Base-by-base conservation (phyloP, 2,797 vertebrate species). In the Nothura maculosa region DNA sequence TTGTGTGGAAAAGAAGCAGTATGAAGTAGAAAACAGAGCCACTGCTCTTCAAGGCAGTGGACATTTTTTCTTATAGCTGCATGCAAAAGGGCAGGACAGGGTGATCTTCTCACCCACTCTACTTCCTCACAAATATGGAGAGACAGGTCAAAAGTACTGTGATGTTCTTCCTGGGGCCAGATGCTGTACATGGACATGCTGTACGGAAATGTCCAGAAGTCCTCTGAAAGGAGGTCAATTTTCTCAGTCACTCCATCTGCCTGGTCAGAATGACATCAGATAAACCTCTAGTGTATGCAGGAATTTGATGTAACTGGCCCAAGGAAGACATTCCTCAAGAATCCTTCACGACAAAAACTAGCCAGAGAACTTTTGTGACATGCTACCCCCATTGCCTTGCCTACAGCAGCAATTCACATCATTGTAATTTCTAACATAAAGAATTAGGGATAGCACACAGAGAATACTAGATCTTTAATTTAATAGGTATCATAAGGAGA, bases 131-230 rank as follows among this genome's bases (percentile, higher is more conserved):
- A 54, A 34, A 42, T 21, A 30, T 2, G 10, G 18, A 84, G 25
- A 57, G 7, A 14, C 7, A 20, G 10, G 10, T 5, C 47, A 47
- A 80, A 79, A 1, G 3, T 47, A 16, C 1, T 6, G 11, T 12
- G 3, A 19, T 55, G 6, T 20, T 10, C 48, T 68, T 8, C 15
- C 20, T 0, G 0, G 3, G 11, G 10, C 8, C 15, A 43, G 36
- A 60, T 9, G 15, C 47, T 45, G 42, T 6, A 3, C 3, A 5
- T 9, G 48, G 12, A 25, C 54, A 2, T 3, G 7, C 13, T 61
- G 3, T 40, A 19, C 36, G 22, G 16, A 76, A 72, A 64, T 13
- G 2, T 24, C 1, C 14, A 10, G 17, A 10, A n/a, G 52, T 11
- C 38, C 38, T 38, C 17, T 55, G 28, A 55, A 55, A 19, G 30